phyloP scores from a whole-genome alignment of 2,888 invertebrate species.

The Cheilosia soror region DNA sequence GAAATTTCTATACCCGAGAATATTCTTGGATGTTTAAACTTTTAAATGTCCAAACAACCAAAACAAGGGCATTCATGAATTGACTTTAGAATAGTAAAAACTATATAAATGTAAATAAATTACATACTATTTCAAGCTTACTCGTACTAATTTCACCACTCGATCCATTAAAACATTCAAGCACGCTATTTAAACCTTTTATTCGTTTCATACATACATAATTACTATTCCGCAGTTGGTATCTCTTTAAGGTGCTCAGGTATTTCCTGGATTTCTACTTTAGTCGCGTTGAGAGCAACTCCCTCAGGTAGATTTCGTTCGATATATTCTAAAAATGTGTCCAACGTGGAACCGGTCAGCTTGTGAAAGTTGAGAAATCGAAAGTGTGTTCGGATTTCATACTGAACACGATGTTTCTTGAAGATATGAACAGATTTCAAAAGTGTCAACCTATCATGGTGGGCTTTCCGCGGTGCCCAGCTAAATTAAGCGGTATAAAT shows the following conservation, averaged over 20 bases:
- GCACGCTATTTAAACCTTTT: not conserved
- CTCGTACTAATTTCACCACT: not conserved
- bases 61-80: too few species aligned
- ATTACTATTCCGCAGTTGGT: slow-evolving; percentile 75
- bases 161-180: too few species aligned
- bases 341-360: slow-evolving; percentile 97
- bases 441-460: slow-evolving; percentile 91
- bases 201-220: not conserved
- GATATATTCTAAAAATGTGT: slow-evolving; percentile 97
- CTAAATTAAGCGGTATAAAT: slow-evolving; percentile 85
- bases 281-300: slow-evolving; percentile 95
- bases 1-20: too few species aligned
- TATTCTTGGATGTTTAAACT: too few species aligned
- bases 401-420: slow-evolving; percentile 97
- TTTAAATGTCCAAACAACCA: too few species aligned
- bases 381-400: slow-evolving; percentile 97
- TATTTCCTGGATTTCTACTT: slow-evolving; percentile 87
- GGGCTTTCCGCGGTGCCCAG: slow-evolving; percentile 89
- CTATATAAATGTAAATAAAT: too few species aligned
- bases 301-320: slow-evolving; percentile 99
- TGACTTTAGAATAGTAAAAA: too few species aligned
- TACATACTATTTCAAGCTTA: too few species aligned
- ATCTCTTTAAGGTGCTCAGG: slow-evolving; percentile 86
- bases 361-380: slow-evolving; percentile 92
- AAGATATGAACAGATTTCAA: slow-evolving; percentile 95